Evolutionary conservation across 2,888 invertebrate genomes (phyloP).

Genomic region (Notodonta ziczac): DNA sequence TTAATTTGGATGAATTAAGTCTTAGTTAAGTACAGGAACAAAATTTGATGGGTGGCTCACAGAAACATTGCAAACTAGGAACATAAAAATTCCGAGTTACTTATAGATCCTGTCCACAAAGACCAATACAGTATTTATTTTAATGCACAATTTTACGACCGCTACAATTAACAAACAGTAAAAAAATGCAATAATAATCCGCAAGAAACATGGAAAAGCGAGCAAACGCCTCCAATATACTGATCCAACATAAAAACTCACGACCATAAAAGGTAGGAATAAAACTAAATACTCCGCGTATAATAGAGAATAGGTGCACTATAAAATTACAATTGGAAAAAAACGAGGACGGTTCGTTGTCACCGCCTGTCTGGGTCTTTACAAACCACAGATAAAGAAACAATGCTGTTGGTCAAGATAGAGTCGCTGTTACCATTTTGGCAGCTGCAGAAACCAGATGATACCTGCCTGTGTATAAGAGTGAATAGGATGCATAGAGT

Average conservation of each 20-base stretch:
- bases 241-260: conserved; percentile 18
- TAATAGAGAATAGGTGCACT: conserved; percentile 38
- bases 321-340: conserved; percentile 61
- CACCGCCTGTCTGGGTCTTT: conserved; percentile 31
- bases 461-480: too few relatives aligned
- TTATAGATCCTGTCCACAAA: background rate
- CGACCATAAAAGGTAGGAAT: conserved; percentile 34
- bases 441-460: too few relatives aligned
- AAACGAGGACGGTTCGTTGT: conserved; percentile 49
- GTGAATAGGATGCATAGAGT: too few relatives aligned
- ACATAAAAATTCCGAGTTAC: background rate
- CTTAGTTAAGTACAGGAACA: too few relatives aligned
- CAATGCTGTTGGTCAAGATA: conserved; percentile 42
- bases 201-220: background rate
- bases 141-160: background rate
- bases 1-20: too few relatives aligned
- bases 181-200: background rate
- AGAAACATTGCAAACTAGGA: too few relatives aligned
- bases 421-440: too few relatives aligned
- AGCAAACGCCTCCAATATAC: conserved; percentile 11
- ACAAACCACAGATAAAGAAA: conserved; percentile 13
- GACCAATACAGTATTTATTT: background rate
- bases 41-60: too few relatives aligned
- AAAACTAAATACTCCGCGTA: conserved; percentile 22
- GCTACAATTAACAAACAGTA: background rate